Evolutionary conservation across 2,888 invertebrate genomes (phyloP).

Genomic region (Heliconius ismenius): DNA sequence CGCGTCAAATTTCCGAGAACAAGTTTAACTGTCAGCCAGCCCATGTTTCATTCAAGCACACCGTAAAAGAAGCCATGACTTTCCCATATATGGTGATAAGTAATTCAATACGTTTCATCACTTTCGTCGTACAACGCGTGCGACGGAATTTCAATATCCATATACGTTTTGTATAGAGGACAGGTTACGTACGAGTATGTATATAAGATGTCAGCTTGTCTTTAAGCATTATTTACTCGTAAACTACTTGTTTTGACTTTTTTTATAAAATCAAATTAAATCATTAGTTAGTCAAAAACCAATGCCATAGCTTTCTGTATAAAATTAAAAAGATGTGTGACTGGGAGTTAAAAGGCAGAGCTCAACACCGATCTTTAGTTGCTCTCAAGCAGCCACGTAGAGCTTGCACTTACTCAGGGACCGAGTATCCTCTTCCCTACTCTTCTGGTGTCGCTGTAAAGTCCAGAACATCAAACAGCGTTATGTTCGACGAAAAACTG

Average conservation of each 20-base stretch:
- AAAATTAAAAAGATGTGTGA: no score
- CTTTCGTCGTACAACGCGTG: conserved; percentile 34
- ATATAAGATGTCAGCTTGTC: not conserved
- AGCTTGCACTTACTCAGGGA: no score
- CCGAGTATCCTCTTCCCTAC: no score
- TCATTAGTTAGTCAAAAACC: no score
- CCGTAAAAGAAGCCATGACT: conserved; percentile 26
- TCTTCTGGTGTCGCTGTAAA: no score
- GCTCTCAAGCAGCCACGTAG: no score
- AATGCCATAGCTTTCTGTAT: no score
- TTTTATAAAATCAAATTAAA: no score
- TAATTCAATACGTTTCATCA: conserved; percentile 35
- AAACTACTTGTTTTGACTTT: not conserved
- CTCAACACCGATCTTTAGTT: no score
- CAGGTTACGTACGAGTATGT: not conserved
- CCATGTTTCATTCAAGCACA: conserved; percentile 19
- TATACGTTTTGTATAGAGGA: conserved; percentile 25
- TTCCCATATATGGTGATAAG: conserved; percentile 40
- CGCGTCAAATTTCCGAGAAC: not conserved
- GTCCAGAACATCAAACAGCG: no score
- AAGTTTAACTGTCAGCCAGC: not conserved
- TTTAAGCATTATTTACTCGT: not conserved
- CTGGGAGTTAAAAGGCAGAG: no score
- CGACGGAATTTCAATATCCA: conserved; percentile 39
- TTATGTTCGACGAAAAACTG: no score